Evolutionary conservation across 2,113 vertebrate genomes (phyloP), one percentile per base, ranked within the genome.

Genomic region (Amazona vittata): DNA sequence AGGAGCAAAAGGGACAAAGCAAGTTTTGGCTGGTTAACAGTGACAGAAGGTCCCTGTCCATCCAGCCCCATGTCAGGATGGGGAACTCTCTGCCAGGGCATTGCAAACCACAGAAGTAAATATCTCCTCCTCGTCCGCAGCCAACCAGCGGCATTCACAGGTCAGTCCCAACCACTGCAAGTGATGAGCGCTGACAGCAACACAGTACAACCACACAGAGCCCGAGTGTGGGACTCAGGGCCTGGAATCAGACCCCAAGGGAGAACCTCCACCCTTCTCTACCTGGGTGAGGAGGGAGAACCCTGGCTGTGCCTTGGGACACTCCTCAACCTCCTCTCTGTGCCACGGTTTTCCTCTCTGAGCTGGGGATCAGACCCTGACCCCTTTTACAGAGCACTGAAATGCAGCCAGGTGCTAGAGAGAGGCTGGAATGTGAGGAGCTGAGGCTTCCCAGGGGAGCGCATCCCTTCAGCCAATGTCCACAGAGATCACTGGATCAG

Each of bases 21-120:
- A 74, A 93, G 87, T 85, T 94, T 91, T 96, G 90, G 94, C 82
- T 4, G 4, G 41, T 11, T 62, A 93, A 74, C 73, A 96, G 85
- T 55, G 79, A 94, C 31, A 76, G 76, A 94, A 57, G 53, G 68
- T 64, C 57, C 64, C 64, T 75, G 78, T 67, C 94, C 79, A 90
- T 92, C 88, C 92, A 97, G 88, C 65, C 91, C n/a, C 84, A 59
- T 20, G 60, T 92, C 94, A 93, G 77, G 65, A 82, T 70, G 93
- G 86, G 69, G 80, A 84, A 78, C 46, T 63, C 59, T 86, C 91
- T 86, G 91, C 89, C 94, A 97, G 62, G 26, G 74, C 35, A 52
- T 84, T 96, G 93, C 70, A 68, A 95, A 95, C 86, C 77, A 84
- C 86, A 95, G 55, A 89, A 80, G 63, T 22, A 95, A 93, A 39